Evolutionary conservation across 1,140 invertebrate species (phyloP).

Genomic region (Pissodes strobi): DNA sequence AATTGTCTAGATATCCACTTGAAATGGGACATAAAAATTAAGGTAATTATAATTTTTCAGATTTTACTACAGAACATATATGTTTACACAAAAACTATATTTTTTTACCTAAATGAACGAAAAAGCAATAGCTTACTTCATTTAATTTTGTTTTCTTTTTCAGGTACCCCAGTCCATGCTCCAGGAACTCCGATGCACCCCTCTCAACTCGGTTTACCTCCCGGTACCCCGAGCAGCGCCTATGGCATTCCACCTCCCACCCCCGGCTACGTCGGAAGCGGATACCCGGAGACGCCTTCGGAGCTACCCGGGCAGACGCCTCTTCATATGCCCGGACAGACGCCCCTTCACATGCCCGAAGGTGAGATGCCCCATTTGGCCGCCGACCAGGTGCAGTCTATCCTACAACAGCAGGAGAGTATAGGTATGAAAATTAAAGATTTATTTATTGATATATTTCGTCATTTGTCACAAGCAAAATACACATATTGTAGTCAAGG

Average conservation of each 20-base stretch:
- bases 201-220: slow-evolving; percentile 55
- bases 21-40: no score
- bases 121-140: no score
- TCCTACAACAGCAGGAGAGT: slow-evolving; percentile 51
- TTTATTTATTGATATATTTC: no score
- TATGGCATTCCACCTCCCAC: slow-evolving; percentile 53
- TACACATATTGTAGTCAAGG: no score
- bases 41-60: no score
- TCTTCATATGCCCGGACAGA: slow-evolving; percentile 33
- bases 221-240: slow-evolving; percentile 57
- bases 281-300: slow-evolving; percentile 54
- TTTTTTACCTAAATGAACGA: no score
- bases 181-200: slow-evolving; percentile 42
- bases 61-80: no score
- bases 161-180: slow-evolving; percentile 38
- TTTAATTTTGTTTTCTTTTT: no score
- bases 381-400: slow-evolving; percentile 56
- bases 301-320: no score
- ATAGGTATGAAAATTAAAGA: slow-evolving; percentile 39
- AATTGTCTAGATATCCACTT: no score
- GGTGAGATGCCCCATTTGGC: slow-evolving; percentile 60
- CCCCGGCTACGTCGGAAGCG: slow-evolving; percentile 43
- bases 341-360: slow-evolving; percentile 49
- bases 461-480: no score
- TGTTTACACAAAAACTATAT: no score